Evolutionary conservation across 2,888 invertebrate genomes (phyloP).

Genomic region (Platycheirus rosarum): DNA sequence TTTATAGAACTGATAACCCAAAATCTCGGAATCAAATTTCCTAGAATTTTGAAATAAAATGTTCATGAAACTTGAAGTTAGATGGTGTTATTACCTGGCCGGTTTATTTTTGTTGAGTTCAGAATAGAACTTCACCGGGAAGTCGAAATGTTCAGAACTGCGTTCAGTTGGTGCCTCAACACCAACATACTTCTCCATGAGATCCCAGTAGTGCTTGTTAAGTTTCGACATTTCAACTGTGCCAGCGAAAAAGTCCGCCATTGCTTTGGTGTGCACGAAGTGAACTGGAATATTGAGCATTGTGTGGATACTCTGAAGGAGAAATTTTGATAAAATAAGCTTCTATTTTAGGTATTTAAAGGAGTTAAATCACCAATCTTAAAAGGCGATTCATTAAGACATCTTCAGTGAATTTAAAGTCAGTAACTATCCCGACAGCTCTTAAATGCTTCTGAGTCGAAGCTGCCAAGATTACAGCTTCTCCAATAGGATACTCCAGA

Average conservation of each 20-base stretch:
- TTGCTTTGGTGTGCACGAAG: constrained; percentile 16
- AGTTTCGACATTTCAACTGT: background rate
- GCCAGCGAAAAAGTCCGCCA: background rate
- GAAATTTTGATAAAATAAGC: too few species aligned
- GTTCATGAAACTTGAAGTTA: too few species aligned
- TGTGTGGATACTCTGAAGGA: constrained; percentile 3
- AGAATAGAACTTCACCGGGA: background rate
- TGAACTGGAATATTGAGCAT: constrained; percentile 15
- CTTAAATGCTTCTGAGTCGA: constrained; percentile 48
- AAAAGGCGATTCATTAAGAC: constrained; percentile 46
- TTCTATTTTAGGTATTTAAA: background rate
- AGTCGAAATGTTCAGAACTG: background rate
- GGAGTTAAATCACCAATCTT: constrained; percentile 33
- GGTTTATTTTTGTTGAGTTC: background rate
- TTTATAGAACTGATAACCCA: constrained; percentile 2
- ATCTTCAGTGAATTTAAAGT: constrained; percentile 16
- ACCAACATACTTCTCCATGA: constrained; percentile 22
- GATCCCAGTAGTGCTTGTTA: background rate
- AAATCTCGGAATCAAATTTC: constrained; percentile 5
- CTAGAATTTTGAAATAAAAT: too few species aligned
- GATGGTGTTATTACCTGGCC: too few species aligned
- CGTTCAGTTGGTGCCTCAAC: constrained; percentile 4
- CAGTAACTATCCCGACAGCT: constrained; percentile 11
- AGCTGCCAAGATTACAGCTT: constrained; percentile 60
- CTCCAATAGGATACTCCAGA: constrained; percentile 51